phyloP scores from a whole-genome alignment of 2,113 vertebrate species.

The Myiozetetes cayanensis region DNA sequence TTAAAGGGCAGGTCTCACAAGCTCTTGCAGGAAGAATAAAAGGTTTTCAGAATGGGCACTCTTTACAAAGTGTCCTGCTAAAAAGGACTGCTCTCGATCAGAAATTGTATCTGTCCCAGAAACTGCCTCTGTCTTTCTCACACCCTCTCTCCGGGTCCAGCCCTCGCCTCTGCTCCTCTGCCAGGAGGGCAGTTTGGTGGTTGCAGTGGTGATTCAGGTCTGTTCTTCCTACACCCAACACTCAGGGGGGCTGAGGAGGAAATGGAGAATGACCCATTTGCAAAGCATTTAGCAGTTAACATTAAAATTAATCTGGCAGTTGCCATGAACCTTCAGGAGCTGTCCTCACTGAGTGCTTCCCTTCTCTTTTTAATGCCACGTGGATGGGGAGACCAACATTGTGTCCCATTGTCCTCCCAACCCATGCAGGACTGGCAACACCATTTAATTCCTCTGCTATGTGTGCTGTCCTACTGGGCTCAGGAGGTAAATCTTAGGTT shows the following conservation, averaged over 20 bases:
- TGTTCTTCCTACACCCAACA: neutral
- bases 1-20: neutral
- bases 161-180: neutral
- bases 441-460: neutral
- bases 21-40: neutral
- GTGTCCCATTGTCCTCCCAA: neutral
- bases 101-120: neutral
- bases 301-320: neutral
- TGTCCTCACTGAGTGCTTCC: neutral
- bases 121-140: neutral
- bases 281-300: neutral
- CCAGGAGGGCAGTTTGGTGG: neutral
- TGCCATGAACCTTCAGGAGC: neutral
- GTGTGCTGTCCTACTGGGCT: neutral
- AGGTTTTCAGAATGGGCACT: neutral
- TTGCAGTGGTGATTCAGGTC: neutral
- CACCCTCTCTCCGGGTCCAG: neutral
- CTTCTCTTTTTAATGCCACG: accelerated
- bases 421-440: accelerated
- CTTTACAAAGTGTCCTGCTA: neutral
- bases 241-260: neutral
- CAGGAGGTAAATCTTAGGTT: neutral
- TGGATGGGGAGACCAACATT: accelerated
- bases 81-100: neutral
- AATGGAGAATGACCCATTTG: neutral